Evolutionary conservation across 2,888 invertebrate species (phyloP), one percentile per base, ranked within the genome.

Genomic region (Euclidia mi): DNA sequence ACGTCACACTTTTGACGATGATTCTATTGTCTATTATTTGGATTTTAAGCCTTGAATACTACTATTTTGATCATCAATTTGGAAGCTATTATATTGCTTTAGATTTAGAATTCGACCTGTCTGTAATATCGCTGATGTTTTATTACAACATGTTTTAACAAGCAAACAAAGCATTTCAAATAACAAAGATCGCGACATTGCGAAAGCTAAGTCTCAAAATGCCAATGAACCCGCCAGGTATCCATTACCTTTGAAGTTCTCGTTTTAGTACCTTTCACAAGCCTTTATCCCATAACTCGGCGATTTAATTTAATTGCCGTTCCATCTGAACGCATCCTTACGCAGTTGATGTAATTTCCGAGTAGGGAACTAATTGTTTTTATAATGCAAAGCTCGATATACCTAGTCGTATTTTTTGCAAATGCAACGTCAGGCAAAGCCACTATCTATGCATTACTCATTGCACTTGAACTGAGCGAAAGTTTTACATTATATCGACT

Each of bases 291-390:
- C 28, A 28, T 28, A 20, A 20, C 37, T 15, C 11, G 37, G 29
- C 38, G 10, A 32, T 38, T 51, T 51, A 44, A 44, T 51, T 51
- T 44, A 50, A 51, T 51, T 51, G 44, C 51, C 9, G 31, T 44
- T 31, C 38, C 43, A 51, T 44, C 18, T 56, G 49, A 45, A 47
- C 31, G 17, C 46, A 49, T 49, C 65, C 57, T 61, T 67, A 73
- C 44, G 59, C 52, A 62, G 67, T 71, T 52, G 68, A 65, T 60
- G 77, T 67, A 58, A 71, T 75, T 79, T 81, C 78, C 76, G 62
- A 76, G 66, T 65, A 61, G 52, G 63, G 56, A 71, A 71, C 60
- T 53, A 69, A 74, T 66, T 48, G 60, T 48, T 56, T 56, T 60
- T 65, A 57, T 60, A 56, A 74, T 49, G 50, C 59, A 57, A 61